phyloP scores from a whole-genome alignment of 2,113 vertebrate genomes.

The Clarias batrachus region DNA sequence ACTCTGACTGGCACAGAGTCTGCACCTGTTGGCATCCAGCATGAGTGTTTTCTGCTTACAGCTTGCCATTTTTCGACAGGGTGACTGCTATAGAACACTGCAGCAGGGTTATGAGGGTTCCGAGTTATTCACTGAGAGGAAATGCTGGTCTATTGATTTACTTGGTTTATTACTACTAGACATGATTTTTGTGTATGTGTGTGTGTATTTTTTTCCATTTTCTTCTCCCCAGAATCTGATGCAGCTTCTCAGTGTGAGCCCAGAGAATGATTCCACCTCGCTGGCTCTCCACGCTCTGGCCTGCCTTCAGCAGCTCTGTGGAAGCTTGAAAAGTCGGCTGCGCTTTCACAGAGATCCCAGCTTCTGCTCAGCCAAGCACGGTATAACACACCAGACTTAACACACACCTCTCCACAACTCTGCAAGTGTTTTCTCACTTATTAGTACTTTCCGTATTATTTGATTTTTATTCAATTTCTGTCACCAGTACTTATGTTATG shows the following conservation, averaged over 20 bases:
- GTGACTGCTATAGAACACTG: neutral
- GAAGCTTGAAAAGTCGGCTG: slow-evolving; percentile 80
- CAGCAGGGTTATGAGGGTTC: neutral
- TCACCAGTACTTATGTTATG: neutral
- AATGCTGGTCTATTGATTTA: neutral
- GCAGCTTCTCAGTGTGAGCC: slow-evolving; percentile 79
- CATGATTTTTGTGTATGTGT: neutral
- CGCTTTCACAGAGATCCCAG: slow-evolving; percentile 90
- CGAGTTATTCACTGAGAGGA: neutral
- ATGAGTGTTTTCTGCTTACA: neutral
- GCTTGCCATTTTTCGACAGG: neutral
- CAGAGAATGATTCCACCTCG: slow-evolving; percentile 74
- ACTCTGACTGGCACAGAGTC: neutral
- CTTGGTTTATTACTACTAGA: neutral
- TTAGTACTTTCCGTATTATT: neutral
- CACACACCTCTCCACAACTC: neutral
- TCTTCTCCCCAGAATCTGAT: slow-evolving; percentile 79
- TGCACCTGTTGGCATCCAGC: neutral
- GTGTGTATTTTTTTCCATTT: slow-evolving; percentile 20
- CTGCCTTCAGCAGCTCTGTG: slow-evolving; percentile 86
- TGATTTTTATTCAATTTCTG: neutral
- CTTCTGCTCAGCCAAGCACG: slow-evolving; percentile 85
- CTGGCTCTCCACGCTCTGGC: slow-evolving; percentile 80
- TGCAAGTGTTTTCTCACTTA: neutral
- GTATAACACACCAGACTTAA: slow-evolving; percentile 59